Evolutionary conservation across 2,888 invertebrate genomes (phyloP), one percentile per base, ranked within the genome.

Genomic region (Nesidiocoris tenuis): DNA sequence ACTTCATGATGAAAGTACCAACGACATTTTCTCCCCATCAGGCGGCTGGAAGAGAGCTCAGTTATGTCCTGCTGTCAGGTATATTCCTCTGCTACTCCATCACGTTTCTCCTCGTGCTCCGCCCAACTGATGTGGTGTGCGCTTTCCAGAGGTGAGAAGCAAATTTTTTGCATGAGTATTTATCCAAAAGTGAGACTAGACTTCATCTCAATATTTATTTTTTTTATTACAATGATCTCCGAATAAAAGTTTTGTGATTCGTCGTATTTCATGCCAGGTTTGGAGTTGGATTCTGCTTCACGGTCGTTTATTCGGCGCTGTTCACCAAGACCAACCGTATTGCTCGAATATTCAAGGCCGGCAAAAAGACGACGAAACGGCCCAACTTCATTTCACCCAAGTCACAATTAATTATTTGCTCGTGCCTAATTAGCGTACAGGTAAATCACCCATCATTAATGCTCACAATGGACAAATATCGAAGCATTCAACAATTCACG

Each of bases 291-390:
- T 93, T 98, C 83, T 95, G 96, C 82, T 98, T 99, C 86, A 95
- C 97, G 0, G 93, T 98, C 64, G 96, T 99, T 57, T 98, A 98
- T 85, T 96, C 96, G 0, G 96, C 98, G 0, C 87, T 99, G 24
- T 87, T 98, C 72, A 98, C 98, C 66, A 98, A 98, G 87, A 98
- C 98, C 12, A 98, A 98, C 85, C 87, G 98, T 71, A 99, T 99
- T 79, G 92, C 97, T 0, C 87, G 98, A 65, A 98, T 98, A 83
- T 94, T 98, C 85, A 95, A 96, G 83, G 96, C 97, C n/a, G 94
- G 96, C 82, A 96, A 96, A 83, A 92, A 93, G 82, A 93, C 96
- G 21, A 97, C 98, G 3, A 94, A 95, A 84, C 87, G 97, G 78
- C 97, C 97, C 0, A 91, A 93, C 66, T 95, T 97, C 83, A 96